Conservation (phyloP, 2,888 invertebrate species). For the Charanyca ferruginea region DNA sequence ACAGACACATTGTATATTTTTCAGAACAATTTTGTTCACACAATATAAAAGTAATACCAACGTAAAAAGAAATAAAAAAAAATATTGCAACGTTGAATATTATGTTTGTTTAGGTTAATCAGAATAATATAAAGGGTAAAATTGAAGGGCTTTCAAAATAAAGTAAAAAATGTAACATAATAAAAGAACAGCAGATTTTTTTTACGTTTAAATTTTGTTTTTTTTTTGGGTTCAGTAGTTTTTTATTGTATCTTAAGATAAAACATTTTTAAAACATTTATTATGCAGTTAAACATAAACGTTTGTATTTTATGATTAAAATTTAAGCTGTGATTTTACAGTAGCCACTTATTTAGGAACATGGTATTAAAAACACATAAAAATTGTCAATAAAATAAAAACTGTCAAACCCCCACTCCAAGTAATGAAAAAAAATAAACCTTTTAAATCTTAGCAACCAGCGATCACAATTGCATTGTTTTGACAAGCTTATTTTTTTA, state of each 20-base stretch:
- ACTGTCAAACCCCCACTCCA: not conserved
- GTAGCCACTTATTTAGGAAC: too few species aligned
- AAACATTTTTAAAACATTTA: not conserved
- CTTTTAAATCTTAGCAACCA: slow-evolving; percentile 8
- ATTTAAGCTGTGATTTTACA: too few species aligned
- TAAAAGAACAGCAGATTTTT: slow-evolving; percentile 43
- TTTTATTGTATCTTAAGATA: not conserved
- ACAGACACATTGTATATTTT: slow-evolving; percentile 4
- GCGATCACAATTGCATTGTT: slow-evolving; percentile 7
- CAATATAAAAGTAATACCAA: slow-evolving; percentile 27
- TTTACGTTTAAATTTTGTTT: slow-evolving; percentile 8
- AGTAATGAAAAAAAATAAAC: slow-evolving; percentile 1
- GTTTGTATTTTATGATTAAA: too few species aligned
- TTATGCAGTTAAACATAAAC: too few species aligned
- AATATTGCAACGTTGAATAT: slow-evolving; percentile 59
- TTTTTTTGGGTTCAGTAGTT: slow-evolving; percentile 45
- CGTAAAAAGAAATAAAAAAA: slow-evolving; percentile 35
- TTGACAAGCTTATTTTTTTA: slow-evolving; percentile 13
- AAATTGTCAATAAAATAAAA: not conserved
- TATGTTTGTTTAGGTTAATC: slow-evolving; percentile 77
- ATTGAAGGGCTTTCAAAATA: slow-evolving; percentile 67
- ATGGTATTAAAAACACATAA: not conserved
- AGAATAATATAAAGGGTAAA: slow-evolving; percentile 71
- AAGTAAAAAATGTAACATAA: slow-evolving; percentile 56
- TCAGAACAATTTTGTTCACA: slow-evolving; percentile 18